phyloP scores from a whole-genome alignment of 2,888 invertebrate genomes.

The Drosophila lacicola region DNA sequence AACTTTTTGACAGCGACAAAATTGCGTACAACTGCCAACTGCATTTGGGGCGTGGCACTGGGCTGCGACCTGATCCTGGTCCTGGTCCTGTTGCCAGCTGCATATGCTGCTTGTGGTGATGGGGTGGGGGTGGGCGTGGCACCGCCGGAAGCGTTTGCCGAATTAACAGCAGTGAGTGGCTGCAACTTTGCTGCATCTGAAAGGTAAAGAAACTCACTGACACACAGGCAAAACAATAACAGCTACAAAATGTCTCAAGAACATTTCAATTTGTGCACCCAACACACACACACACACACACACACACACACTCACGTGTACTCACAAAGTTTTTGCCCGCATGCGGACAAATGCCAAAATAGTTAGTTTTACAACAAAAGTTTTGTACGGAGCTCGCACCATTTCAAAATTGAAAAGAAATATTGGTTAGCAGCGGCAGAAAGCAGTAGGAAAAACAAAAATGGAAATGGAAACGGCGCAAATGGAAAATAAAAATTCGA shows the following conservation, averaged over 20 bases:
- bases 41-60: slow-evolving; percentile 43
- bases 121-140: not conserved
- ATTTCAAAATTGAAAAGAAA: slow-evolving; percentile 76
- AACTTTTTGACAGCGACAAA: slow-evolving; percentile 79
- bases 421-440: slow-evolving; percentile 52
- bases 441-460: slow-evolving; percentile 9
- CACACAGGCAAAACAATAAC: slow-evolving; percentile 67
- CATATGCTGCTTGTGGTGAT: slow-evolving; percentile 17
- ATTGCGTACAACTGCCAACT: slow-evolving; percentile 73
- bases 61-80: slow-evolving; percentile 5
- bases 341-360: slow-evolving; percentile 72
- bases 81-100: slow-evolving; percentile 25
- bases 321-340: slow-evolving; percentile 48
- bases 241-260: slow-evolving; percentile 71
- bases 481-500: slow-evolving; percentile 39
- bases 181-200: slow-evolving; percentile 67
- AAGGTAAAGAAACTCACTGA: slow-evolving; percentile 56
- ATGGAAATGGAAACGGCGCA: slow-evolving; percentile 2
- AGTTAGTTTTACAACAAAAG: slow-evolving; percentile 72
- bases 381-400: slow-evolving; percentile 39
- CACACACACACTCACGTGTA: not conserved
- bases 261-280: slow-evolving; percentile 72
- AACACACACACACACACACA: slow-evolving; percentile 13
- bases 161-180: slow-evolving; percentile 72
- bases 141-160: slow-evolving; percentile 59